Evolutionary conservation across 2,888 invertebrate species (phyloP), one percentile per base, ranked within the genome.

Genomic region (Myathropa florea): DNA sequence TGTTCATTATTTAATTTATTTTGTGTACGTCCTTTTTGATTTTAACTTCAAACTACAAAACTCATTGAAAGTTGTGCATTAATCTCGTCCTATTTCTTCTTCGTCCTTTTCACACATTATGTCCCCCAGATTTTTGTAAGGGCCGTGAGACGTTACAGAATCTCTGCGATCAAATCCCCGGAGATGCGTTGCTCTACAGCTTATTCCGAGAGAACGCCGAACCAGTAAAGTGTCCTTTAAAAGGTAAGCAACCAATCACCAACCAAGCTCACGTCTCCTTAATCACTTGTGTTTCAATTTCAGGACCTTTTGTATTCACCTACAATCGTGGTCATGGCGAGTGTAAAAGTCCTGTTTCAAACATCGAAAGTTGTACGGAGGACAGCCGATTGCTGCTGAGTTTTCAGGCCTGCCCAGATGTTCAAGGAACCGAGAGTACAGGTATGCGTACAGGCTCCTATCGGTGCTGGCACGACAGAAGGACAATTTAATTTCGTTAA

Each of bases 381-480:
- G 97, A 98, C 91, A 97, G 97, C 88, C 94, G 97, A 89, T 94
- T 98, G 72, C 94, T 98, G 89, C 95, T 98, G 91, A 96, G 96
- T 93, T 98, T 98, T 93, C 98, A 98, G 92, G 98, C 98, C 6
- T 98, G 98, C 92, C 97, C 97, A 18, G 98, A 98, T 93, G 96
- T 98, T 6, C 95, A 95, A 89, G 97, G 97, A 68, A 97, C 98
- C 0, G 98, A 98, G 92, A 97, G 97, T 92, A 96, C 97, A 90
- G 97, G 98, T 97, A 93, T 26, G n/a, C n/a, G n/a, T n/a, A n/a
- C n/a, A n/a, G 30, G 2, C 7, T 0, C n/a, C n/a, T n/a, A n/a
- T n/a, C 18, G 18, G 18, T 18, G n/a, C 6, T n/a, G 1, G n/a
- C 46, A 3, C 46, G 6, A 18, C 55, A 24, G 1, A 24, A 6